A percentile compares a stretch with the other conserved stretches of the same genome.
phyloP scores from a whole-genome alignment of 2,797 vertebrate genomes.

The Mormyrops boulengeri region DNA sequence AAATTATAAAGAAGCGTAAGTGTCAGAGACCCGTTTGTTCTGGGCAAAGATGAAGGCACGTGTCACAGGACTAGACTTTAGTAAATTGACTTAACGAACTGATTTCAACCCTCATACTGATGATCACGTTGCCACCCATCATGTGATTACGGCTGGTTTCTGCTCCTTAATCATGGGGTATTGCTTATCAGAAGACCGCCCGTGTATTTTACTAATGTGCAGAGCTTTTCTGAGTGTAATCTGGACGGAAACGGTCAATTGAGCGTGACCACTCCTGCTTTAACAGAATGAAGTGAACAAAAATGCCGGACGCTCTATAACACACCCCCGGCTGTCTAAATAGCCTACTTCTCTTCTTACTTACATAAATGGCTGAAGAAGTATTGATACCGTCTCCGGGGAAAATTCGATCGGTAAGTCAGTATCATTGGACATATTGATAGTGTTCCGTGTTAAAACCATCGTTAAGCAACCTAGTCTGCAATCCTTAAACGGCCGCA shows the following conservation, averaged over 20 bases:
- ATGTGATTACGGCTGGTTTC: slow-evolving; percentile 59
- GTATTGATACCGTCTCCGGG: slow-evolving; percentile 52
- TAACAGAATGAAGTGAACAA: slow-evolving; percentile 34
- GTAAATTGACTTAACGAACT: slow-evolving; percentile 68
- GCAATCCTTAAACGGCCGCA: background rate
- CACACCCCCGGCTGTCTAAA: background rate
- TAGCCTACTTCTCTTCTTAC: background rate
- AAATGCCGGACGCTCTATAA: slow-evolving; percentile 26
- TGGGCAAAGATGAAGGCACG: slow-evolving; percentile 24
- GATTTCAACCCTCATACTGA: slow-evolving; percentile 54
- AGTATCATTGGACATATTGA: background rate
- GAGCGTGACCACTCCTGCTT: slow-evolving; percentile 35
- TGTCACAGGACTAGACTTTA: slow-evolving; percentile 26
- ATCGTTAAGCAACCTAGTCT: background rate
- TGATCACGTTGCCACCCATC: slow-evolving; percentile 62
- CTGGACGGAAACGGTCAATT: slow-evolving; percentile 2
- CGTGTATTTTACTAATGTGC: background rate
- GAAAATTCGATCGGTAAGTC: slow-evolving; percentile 59
- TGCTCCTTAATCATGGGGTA: slow-evolving; percentile 48
- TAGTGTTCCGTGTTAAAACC: background rate
- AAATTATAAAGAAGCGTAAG: background rate
- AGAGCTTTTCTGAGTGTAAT: background rate
- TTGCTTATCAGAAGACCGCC: slow-evolving; percentile 24
- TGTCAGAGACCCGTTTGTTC: background rate
- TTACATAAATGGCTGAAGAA: slow-evolving; percentile 64